Conservation (phyloP, 2,113 vertebrate genomes). For the Cathartes aura region DNA sequence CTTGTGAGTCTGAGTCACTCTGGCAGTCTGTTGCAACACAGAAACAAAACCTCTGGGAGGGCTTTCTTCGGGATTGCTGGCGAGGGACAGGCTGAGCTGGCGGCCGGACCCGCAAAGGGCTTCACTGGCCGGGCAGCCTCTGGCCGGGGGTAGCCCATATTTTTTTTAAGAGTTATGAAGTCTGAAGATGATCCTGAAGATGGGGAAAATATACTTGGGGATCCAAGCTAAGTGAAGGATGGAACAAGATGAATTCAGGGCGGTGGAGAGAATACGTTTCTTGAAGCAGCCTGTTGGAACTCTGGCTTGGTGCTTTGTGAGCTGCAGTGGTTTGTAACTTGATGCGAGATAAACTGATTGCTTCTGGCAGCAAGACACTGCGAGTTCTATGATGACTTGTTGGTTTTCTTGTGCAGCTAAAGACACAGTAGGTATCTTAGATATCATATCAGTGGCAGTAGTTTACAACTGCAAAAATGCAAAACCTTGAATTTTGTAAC, state of each 20-base stretch:
- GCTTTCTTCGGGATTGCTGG: not conserved
- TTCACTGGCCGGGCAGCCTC: slow-evolving; percentile 75
- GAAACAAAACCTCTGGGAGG: not conserved
- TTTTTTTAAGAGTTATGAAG: slow-evolving; percentile 56
- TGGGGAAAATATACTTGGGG: not conserved
- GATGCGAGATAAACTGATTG: not conserved
- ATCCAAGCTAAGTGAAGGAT: slow-evolving; percentile 48
- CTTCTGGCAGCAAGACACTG: slow-evolving; percentile 30
- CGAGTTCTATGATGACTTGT: slow-evolving; percentile 85
- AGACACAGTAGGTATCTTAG: slow-evolving; percentile 86
- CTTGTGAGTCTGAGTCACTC: not conserved
- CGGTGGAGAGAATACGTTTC: not conserved
- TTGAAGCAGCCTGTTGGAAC: not conserved
- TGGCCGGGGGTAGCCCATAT: not conserved
- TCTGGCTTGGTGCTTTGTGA: not conserved
- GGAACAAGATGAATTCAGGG: not conserved
- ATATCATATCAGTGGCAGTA: fast-evolving
- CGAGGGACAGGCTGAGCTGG: not conserved
- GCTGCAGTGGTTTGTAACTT: not conserved
- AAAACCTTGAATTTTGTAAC: not conserved
- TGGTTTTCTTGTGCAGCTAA: slow-evolving; percentile 90
- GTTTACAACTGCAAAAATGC: fast-evolving
- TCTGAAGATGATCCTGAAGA: slow-evolving; percentile 76
- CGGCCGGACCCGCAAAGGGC: not conserved
- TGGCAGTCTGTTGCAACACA: not conserved